These are phyloP conservation scores for Sepiola atlantica DNA, from an alignment of 2,888 invertebrate genomes.

Conservation along the genomic window DNA sequence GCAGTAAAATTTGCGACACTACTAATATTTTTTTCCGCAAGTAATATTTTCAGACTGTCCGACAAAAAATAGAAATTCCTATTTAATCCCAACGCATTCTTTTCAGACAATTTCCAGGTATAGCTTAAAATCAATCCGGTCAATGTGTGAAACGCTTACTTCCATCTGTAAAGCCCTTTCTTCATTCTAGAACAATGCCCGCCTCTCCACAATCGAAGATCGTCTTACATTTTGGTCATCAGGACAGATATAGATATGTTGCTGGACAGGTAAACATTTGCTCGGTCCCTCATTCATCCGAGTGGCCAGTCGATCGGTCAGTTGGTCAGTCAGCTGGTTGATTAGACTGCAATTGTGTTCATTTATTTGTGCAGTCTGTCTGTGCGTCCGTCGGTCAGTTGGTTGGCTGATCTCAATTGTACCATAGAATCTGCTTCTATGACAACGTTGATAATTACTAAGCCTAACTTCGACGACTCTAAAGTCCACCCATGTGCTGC, in stretches of 20 bases:
- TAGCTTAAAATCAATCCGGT: background rate
- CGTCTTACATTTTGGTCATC: constrained; percentile 4
- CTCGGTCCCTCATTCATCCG: background rate
- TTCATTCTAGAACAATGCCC: background rate
- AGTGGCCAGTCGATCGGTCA: background rate
- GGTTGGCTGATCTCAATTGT: background rate
- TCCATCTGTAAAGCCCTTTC: background rate
- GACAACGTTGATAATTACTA: background rate
- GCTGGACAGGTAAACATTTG: background rate
- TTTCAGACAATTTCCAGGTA: background rate
- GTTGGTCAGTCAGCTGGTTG: background rate
- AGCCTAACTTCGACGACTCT: background rate
- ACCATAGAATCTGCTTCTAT: background rate
- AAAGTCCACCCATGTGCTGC: background rate
- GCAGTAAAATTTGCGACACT: background rate
- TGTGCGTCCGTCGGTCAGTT: background rate
- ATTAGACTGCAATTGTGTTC: background rate
- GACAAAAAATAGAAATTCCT: background rate
- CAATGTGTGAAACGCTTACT: background rate
- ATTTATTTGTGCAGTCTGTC: background rate
- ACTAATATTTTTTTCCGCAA: background rate
- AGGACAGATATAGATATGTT: background rate
- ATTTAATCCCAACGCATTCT: constrained; percentile 1
- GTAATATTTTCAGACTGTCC: background rate
- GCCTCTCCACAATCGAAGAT: background rate